Evolutionary conservation across 64 coral and sea anemone species (phyloP).

Genomic region (Hydrozoanthus tunicans): DNA sequence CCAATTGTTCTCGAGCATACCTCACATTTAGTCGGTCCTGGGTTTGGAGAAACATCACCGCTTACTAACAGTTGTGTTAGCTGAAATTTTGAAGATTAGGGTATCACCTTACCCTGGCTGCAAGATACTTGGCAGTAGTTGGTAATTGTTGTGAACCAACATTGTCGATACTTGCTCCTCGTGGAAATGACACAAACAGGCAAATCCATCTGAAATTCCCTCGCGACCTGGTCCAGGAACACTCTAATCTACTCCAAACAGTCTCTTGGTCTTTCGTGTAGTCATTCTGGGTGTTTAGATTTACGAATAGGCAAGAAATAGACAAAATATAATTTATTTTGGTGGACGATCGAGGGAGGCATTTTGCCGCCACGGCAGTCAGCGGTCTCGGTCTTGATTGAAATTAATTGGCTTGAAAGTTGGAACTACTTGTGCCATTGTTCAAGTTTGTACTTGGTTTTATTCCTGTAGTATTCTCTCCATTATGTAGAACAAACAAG

Average conservation of each 20-base stretch:
- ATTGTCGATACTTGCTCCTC: background rate
- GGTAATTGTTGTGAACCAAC: background rate
- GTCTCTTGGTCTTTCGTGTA: background rate
- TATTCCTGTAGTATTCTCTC: too few relatives aligned
- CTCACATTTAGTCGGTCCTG: background rate
- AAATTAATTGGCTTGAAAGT: too few relatives aligned
- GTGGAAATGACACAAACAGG: background rate
- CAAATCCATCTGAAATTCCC: background rate
- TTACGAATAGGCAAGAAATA: background rate
- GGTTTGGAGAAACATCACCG: background rate
- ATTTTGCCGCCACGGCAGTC: background rate
- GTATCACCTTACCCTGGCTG: background rate
- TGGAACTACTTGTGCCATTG: too few relatives aligned
- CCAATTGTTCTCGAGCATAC: slow-evolving; percentile 10
- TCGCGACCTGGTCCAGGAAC: background rate
- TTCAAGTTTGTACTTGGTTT: too few relatives aligned
- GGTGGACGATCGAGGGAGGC: background rate
- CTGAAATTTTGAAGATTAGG: slow-evolving; percentile 28
- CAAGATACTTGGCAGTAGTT: background rate
- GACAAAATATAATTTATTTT: background rate
- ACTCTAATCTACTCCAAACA: background rate
- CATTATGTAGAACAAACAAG: too few relatives aligned
- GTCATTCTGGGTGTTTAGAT: slow-evolving; percentile 1
- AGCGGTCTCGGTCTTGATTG: background rate
- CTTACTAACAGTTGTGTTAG: slow-evolving; percentile 4